Evolutionary conservation across 2,888 invertebrate species (phyloP), one percentile per base, ranked within the genome.

Genomic region (Xestia xanthographa): DNA sequence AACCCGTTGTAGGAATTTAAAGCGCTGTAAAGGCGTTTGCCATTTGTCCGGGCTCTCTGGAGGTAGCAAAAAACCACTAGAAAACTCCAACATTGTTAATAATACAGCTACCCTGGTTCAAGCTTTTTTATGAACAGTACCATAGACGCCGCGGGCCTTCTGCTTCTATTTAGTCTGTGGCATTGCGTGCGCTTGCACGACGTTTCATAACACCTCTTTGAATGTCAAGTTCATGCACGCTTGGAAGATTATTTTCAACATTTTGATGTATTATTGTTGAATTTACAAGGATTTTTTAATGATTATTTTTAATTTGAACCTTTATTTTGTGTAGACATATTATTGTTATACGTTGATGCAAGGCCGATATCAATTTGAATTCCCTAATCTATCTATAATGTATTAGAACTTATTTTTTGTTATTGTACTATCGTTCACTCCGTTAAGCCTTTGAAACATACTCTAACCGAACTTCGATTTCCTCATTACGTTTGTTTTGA

Each of bases 181-280:
- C 20, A 45, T 74, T 29, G 45, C 68, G 41, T 66, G 68, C 73
- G 67, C 68, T 58, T 68, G 68, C 71, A 62, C 22, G 34, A 14
- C 6, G 65, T 81, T 80, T 87, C 77, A 84, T 86, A 88, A 90
- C 80, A 56, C 34, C 38, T 68, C 26, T 77, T 69, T 85, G 87
- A 91, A 91, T 91, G 91, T 88, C 91, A 91, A 91, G 90, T 91
- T 89, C 88, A 90, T 79, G 88, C 85, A 68, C 79, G 79, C 77
- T 75, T 41, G 66, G 66, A 58, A 71, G 72, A 87, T 79, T 79
- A 84, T 72, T 75, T 74, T 78, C 14, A 75, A 75, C 62, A 65
- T 79, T 79, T 83, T 86, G 67, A 86, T 84, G 58, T 56, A 83
- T 86, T 68, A 66, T 79, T 79, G 68, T 74, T 70, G 5, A 53